Evolutionary conservation across 2,888 invertebrate genomes (phyloP).

Genomic region (Aspidiotus destructor): DNA sequence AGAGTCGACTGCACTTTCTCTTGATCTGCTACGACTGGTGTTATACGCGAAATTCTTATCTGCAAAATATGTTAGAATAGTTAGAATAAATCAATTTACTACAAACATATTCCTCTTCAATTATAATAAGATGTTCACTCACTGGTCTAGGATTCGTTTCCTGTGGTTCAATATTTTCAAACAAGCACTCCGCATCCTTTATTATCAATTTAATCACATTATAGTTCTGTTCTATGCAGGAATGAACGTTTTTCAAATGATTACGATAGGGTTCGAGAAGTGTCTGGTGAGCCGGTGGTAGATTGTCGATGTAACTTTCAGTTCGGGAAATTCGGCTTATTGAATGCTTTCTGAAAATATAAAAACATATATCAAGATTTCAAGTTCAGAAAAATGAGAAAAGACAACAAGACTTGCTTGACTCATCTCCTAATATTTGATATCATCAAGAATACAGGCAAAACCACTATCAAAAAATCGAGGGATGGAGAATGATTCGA

Average conservation of each 20-base stretch:
- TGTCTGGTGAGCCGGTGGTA: slow-evolving; percentile 65
- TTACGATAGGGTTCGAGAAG: slow-evolving; percentile 63
- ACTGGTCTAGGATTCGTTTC: slow-evolving; percentile 27
- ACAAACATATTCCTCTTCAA: background rate
- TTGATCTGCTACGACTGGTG: slow-evolving; percentile 35
- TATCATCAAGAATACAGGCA: no score
- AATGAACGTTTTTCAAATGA: slow-evolving; percentile 63
- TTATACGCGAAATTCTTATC: slow-evolving; percentile 25
- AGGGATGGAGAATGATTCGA: no score
- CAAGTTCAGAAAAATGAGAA: no score
- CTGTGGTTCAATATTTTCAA: slow-evolving; percentile 54
- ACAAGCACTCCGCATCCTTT: slow-evolving; percentile 69
- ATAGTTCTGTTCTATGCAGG: slow-evolving; percentile 62
- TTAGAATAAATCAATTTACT: background rate
- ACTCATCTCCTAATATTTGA: no score
- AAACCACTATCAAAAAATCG: no score
- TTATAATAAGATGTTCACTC: background rate
- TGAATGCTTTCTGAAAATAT: slow-evolving; percentile 57
- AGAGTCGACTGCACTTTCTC: slow-evolving; percentile 78
- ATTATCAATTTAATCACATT: slow-evolving; percentile 59
- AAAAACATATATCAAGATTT: no score
- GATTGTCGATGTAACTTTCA: slow-evolving; percentile 60
- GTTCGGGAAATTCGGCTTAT: slow-evolving; percentile 56
- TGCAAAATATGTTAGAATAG: slow-evolving; percentile 1
- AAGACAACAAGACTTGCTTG: no score